phyloP scores from a whole-genome alignment of 2,113 vertebrate species.

The Periophthalmodon schlosseri region DNA sequence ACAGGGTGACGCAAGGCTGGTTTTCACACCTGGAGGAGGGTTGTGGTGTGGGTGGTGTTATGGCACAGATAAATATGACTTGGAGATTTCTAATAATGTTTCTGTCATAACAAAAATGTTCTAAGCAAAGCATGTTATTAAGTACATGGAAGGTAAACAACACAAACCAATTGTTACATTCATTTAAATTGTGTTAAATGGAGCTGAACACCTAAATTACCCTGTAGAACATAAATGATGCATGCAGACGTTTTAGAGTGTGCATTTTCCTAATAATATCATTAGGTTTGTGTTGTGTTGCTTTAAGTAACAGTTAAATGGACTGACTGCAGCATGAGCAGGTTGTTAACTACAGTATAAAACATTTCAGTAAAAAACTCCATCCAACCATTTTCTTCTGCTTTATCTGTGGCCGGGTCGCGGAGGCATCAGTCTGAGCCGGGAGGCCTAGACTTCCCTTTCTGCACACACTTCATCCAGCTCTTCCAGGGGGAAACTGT shows the following conservation, averaged over 20 bases:
- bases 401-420: too few relatives aligned
- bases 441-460: too few relatives aligned
- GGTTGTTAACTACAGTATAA: not conserved
- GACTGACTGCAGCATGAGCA: not conserved
- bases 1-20: constrained; percentile 65
- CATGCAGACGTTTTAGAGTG: not conserved
- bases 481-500: too few relatives aligned
- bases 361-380: too few relatives aligned
- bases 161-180: not conserved
- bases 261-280: constrained; percentile 1
- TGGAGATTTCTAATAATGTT: not conserved
- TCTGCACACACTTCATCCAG: too few relatives aligned
- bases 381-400: too few relatives aligned
- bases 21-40: constrained; percentile 70
- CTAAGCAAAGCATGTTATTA: constrained; percentile 40
- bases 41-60: constrained; percentile 21
- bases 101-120: not conserved
- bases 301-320: not conserved
- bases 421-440: too few relatives aligned
- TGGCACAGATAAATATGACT: constrained; percentile 24
- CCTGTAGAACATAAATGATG: not conserved
- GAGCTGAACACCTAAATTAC: constrained; percentile 2
- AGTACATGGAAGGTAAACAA: constrained; percentile 48
- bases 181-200: constrained; percentile 7
- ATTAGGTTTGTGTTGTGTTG: not conserved